Evolutionary conservation across 1,140 invertebrate genomes (phyloP).

Genomic region (Lepidurus couesii): DNA sequence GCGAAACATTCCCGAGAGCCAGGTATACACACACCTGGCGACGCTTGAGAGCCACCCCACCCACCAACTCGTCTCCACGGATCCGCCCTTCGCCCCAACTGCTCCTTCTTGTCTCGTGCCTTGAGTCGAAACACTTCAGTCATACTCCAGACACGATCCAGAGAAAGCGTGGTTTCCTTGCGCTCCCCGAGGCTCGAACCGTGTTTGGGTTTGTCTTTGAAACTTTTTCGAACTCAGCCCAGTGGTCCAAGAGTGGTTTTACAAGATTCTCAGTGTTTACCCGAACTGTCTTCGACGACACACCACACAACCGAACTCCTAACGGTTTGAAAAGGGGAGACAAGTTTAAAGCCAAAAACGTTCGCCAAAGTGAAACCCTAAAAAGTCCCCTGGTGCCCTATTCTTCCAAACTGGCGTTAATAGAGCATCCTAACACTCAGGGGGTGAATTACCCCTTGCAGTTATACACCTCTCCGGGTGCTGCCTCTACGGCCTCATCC

Average conservation of each 20-base stretch:
- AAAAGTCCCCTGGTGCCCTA: neutral
- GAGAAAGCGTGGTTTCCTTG: constrained; percentile 15
- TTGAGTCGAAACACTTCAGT: constrained; percentile 36
- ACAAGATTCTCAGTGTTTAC: neutral
- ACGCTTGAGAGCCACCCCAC: constrained; percentile 39
- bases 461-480: constrained; percentile 27
- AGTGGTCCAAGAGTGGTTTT: neutral
- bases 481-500: constrained; percentile 24
- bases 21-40: constrained; percentile 50
- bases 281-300: neutral
- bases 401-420: constrained; percentile 32
- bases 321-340: too few species aligned
- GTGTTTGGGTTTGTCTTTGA: constrained; percentile 13
- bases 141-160: constrained; percentile 27
- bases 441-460: constrained; percentile 32
- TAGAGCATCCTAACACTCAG: constrained; percentile 34
- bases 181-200: constrained; percentile 7
- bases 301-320: too few species aligned
- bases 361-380: neutral
- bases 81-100: constrained; percentile 36
- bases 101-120: constrained; percentile 37
- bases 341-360: too few species aligned
- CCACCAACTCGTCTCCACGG: constrained; percentile 39
- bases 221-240: constrained; percentile 1
- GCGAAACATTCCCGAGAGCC: constrained; percentile 46